A percentile compares a stretch with the other conserved stretches of the same genome.
phyloP scores from a whole-genome alignment of 2,797 vertebrate genomes.

The Sebastes diploproa region DNA sequence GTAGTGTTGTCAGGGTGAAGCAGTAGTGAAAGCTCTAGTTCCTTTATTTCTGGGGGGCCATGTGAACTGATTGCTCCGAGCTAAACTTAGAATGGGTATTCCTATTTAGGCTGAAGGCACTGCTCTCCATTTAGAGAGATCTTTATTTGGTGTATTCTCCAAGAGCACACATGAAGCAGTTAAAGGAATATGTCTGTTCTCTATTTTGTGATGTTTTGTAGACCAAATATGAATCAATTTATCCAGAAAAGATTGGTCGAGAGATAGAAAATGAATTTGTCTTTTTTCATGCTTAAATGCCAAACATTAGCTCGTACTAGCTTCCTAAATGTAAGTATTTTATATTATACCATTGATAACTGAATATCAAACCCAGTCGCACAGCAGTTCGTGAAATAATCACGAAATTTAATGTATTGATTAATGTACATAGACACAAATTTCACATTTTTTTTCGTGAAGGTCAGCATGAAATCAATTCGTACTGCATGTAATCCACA shows the following conservation, averaged over 20 bases:
- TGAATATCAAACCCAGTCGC: neutral
- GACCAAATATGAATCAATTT: neutral
- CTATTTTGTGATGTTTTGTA: neutral
- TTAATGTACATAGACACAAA: accelerated
- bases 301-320: neutral
- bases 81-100: slow-evolving; percentile 55
- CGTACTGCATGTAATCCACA: too few species aligned
- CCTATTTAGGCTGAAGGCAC: slow-evolving; percentile 27
- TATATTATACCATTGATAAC: neutral
- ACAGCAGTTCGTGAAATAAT: too few species aligned
- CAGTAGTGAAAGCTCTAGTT: slow-evolving; percentile 55
- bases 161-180: neutral
- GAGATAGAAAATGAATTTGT: neutral
- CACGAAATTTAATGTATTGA: too few species aligned
- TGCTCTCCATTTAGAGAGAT: slow-evolving; percentile 32
- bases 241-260: neutral
- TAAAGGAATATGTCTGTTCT: neutral
- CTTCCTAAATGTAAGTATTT: neutral
- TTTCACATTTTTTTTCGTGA: too few species aligned
- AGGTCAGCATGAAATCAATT: too few species aligned
- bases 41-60: neutral
- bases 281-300: neutral
- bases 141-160: slow-evolving; percentile 6
- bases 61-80: slow-evolving; percentile 32
- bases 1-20: slow-evolving; percentile 29